Base-by-base conservation (phyloP, 2,797 vertebrate genomes). In the Pangasius djambal region DNA sequence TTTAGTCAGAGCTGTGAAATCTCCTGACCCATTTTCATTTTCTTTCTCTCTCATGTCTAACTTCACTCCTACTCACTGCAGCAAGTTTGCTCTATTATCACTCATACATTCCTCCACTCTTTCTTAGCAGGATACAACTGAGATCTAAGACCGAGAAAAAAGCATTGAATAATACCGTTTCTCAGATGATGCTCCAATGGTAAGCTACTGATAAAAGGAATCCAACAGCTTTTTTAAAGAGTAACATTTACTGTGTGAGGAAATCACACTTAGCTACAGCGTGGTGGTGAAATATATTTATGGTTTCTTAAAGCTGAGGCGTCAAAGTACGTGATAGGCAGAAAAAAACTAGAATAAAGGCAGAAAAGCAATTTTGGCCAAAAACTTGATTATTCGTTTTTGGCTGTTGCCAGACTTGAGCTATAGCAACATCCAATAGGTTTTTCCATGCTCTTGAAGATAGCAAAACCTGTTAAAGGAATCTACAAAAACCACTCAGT, bases 1-100 rank as follows among this genome's bases (percentile, higher is more conserved):
- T 89, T 67, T 48, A 82, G 28, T 69, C 78, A 72, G 81, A 69
- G 20, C 34, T 57, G 50, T 31, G 52, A 81, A 52, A 28, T 34
- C 79, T 31, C 13, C 2, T 67, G 59, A 65, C 15, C 28, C 48
- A 37, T 55, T 83, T 86, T 87, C 7, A 22, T 70, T 52, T 20
- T 75, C 20, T 65, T 88, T 61, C 44, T 48, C 48, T 48, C 48
- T 48, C 48, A 48, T 48, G 48, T 48, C 48, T 48, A 65, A 40
- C 48, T 20, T 34, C 15, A 37, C 34, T 13, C 18, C 20, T 31
- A 48, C 37, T 75, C n/a, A 74, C 18, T 63, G 7, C 48, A 55
- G n/a, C 31, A 6, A 6, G 20, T 20, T 55, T 15, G 55, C 13
- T 78, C 6, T 55, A 52, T 78, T 3, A n/a, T 3, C 34, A 74